A percentile compares a stretch with the other conserved stretches of the same genome.
These are phyloP conservation scores for Neuroterus valhalla DNA, from an alignment of 1,140 invertebrate genomes.

Conservation along the genomic window DNA sequence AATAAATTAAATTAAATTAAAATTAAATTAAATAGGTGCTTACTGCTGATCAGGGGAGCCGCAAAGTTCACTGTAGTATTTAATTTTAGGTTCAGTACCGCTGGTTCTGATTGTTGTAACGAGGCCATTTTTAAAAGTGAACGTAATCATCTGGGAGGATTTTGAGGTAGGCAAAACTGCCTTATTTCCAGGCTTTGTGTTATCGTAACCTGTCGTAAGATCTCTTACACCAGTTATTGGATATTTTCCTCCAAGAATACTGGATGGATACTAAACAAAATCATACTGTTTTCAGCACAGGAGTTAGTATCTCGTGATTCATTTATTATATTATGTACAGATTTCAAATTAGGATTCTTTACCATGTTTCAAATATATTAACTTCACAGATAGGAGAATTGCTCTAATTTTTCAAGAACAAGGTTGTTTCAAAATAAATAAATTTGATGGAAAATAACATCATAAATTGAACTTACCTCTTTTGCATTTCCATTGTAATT, in stretches of 20 bases:
- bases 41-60: conserved; percentile 80
- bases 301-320: no score
- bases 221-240: conserved; percentile 87
- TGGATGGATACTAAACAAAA: conserved; percentile 83
- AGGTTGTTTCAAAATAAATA: no score
- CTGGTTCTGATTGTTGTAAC: conserved; percentile 94
- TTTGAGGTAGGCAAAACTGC: conserved; percentile 86
- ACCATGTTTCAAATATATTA: background rate
- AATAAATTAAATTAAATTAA: no score
- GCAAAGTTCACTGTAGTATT: conserved; percentile 96
- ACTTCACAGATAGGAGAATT: no score
- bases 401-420: no score
- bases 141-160: conserved; percentile 97
- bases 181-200: conserved; percentile 81
- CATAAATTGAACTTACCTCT: conserved; percentile 75
- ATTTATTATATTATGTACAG: no score
- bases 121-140: conserved; percentile 91
- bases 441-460: background rate
- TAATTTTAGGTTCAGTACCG: conserved; percentile 99
- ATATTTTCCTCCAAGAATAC: conserved; percentile 82
- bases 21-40: conserved; percentile 67
- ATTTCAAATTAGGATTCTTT: conserved; percentile 33
- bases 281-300: background rate
- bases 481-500: conserved; percentile 81
- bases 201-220: conserved; percentile 92